These are phyloP conservation scores for Hesperia comma DNA, from an alignment of 2,888 invertebrate species.

Conservation along the genomic window DNA sequence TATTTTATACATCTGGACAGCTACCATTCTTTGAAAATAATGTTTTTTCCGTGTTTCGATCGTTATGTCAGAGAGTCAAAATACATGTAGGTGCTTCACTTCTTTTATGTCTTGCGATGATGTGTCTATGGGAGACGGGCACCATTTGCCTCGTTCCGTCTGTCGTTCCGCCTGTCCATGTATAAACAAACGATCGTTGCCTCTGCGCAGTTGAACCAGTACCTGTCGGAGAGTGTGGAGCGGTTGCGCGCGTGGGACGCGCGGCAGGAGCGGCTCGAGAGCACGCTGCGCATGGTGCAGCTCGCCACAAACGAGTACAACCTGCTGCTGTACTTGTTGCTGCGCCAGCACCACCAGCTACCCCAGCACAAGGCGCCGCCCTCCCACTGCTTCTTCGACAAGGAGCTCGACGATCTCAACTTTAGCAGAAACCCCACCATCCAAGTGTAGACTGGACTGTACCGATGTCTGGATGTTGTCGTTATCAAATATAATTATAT, in stretches of 20 bases:
- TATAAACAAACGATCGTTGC: no score
- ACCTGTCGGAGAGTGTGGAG: conserved; percentile 56
- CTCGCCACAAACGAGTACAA: conserved; percentile 70
- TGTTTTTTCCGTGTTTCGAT: no score
- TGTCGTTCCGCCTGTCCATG: no score
- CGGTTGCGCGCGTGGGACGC: conserved; percentile 63
- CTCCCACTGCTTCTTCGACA: conserved; percentile 30
- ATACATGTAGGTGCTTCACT: no score
- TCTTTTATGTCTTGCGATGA: no score
- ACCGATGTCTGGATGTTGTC: neutral
- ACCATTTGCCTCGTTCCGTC: no score
- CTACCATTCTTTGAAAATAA: no score
- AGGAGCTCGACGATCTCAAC: conserved; percentile 33
- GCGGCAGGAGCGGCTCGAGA: conserved; percentile 64
- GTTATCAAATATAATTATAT: conserved; percentile 5
- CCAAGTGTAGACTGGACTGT: neutral
- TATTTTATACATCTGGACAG: no score
- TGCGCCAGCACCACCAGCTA: conserved; percentile 58
- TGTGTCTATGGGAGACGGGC: no score
- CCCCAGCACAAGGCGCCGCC: conserved; percentile 18
- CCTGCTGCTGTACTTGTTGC: conserved; percentile 65
- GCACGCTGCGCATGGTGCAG: conserved; percentile 62
- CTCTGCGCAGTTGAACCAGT: conserved; percentile 56
- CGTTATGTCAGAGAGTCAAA: no score
- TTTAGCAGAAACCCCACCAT: conserved; percentile 26